Evolutionary conservation across 1,140 invertebrate genomes (phyloP).

Genomic region (Patella vulgata): DNA sequence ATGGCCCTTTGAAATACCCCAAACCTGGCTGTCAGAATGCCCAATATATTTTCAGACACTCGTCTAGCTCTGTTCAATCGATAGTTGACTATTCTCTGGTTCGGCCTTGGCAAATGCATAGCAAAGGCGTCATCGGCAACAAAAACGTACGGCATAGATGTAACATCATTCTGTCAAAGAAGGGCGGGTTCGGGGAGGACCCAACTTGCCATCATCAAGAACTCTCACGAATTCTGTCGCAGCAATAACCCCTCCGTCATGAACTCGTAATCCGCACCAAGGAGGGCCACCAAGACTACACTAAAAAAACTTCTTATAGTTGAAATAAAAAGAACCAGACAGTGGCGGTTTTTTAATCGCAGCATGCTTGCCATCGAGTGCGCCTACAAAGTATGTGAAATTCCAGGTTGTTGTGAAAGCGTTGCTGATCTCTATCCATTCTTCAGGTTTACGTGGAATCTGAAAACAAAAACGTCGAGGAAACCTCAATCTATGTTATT

Average conservation of each 20-base stretch:
- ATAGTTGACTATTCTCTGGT: not conserved
- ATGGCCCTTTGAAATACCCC: not conserved
- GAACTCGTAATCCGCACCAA: constrained; percentile 59
- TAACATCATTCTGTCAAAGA: constrained; percentile 12
- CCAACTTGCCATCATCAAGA: constrained; percentile 32
- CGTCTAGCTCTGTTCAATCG: not conserved
- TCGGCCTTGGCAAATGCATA: constrained; percentile 23
- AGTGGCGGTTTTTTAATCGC: constrained; percentile 53
- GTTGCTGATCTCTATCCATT: constrained; percentile 12
- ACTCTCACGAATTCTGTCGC: constrained; percentile 14
- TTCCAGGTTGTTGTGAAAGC: constrained; percentile 53
- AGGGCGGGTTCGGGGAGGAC: constrained; percentile 26
- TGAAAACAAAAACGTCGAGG: constrained; percentile 21
- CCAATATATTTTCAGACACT: constrained; percentile 3
- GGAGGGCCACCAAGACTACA: constrained; percentile 57
- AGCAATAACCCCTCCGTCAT: constrained; percentile 32
- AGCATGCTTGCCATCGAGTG: constrained; percentile 67
- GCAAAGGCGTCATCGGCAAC: constrained; percentile 52
- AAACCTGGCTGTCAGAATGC: constrained; percentile 2
- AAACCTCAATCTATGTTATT: too few relatives aligned
- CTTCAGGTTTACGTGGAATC: constrained; percentile 8
- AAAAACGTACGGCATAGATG: constrained; percentile 23
- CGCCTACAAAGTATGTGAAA: constrained; percentile 63
- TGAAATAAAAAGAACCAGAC: constrained; percentile 52
- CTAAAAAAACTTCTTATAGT: constrained; percentile 61